A percentile compares a stretch with the other conserved stretches of the same genome.
phyloP scores from a whole-genome alignment of 2,113 vertebrate genomes.

The Gasterosteus nipponicus region DNA sequence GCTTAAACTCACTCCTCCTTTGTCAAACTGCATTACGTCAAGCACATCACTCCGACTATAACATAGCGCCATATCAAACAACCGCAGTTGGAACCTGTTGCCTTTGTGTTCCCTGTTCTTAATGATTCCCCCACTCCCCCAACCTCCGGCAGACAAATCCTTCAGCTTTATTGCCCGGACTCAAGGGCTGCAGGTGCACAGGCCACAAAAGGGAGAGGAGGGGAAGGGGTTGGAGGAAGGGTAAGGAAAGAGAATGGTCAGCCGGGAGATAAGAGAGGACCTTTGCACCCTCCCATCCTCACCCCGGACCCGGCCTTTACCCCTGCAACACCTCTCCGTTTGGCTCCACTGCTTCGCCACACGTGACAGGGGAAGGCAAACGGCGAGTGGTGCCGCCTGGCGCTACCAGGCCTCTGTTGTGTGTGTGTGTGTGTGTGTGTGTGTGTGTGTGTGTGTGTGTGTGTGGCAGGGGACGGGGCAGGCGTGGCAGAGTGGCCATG shows the following conservation, averaged over 20 bases:
- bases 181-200: slow-evolving; percentile 81
- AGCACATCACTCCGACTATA: slow-evolving; percentile 56
- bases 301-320: slow-evolving; percentile 6
- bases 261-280: slow-evolving; percentile 76
- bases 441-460: slow-evolving; percentile 60
- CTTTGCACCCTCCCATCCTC: slow-evolving; percentile 57
- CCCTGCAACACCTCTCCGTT: slow-evolving; percentile 46
- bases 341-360: slow-evolving; percentile 46
- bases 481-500: slow-evolving; percentile 65
- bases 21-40: slow-evolving; percentile 77
- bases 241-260: slow-evolving; percentile 73
- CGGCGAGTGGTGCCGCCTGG: slow-evolving; percentile 61
- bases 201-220: slow-evolving; percentile 72
- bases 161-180: slow-evolving; percentile 79
- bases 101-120: slow-evolving; percentile 68
- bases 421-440: slow-evolving; percentile 61
- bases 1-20: slow-evolving; percentile 72
- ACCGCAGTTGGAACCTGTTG: slow-evolving; percentile 72
- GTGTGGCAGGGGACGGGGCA: slow-evolving; percentile 49
- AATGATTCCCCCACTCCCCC: slow-evolving; percentile 66
- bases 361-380: slow-evolving; percentile 54
- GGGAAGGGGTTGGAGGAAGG: slow-evolving; percentile 33
- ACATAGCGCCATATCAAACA: slow-evolving; percentile 59
- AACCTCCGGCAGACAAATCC: slow-evolving; percentile 77
- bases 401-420: slow-evolving; percentile 57